Base-by-base conservation (phyloP, 1,140 invertebrate species). In the Luehdorfia chinensis region DNA sequence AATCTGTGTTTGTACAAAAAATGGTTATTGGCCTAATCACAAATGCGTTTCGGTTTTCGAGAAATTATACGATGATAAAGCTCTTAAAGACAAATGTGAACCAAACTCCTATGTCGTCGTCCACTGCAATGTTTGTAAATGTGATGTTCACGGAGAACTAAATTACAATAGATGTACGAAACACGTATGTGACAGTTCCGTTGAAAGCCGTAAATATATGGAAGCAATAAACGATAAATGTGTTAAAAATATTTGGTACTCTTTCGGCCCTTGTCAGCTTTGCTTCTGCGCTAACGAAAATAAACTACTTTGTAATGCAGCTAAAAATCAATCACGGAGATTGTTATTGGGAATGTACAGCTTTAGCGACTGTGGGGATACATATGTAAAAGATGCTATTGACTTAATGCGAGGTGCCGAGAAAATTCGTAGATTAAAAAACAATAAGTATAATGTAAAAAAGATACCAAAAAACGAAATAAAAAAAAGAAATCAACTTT, bases 81-180 rank as follows among this genome's bases (percentile, higher is more conserved):
- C 31, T 4, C 18, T 43, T 13, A 44, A 32, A 39, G 4, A 28
- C 18, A 41, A 32, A 34, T 81, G 78, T 37, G 18, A 56, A 37
- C 65, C 72, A 7, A 47, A 69, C 11, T 47, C 50, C 4, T 75
- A 66, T 31, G 49, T 68, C 1, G 30, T 39, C n/a, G 18, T 70
- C 1, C 59, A 70, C 25, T 83, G 78, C 28, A 83, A 79, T 27
- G 37, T 83, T 2, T 83, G 78, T 25, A 44, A 59, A 25, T 81
- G 77, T 41, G 55, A 48, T 4, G 15, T 48, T 0, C 27, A 58
- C 5, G 74, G 74, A 3, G 21, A 44, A 15, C 53, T 79, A 6
- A 55, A 69, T n/a, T 34, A 47, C 37, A 41, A 59, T 6, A 58
- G 55, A 25, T 83, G 78, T 28, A 83, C 75, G 3, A 62, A 53